phyloP scores from a whole-genome alignment of 2,888 invertebrate species.

The Drosophila fungiperda region DNA sequence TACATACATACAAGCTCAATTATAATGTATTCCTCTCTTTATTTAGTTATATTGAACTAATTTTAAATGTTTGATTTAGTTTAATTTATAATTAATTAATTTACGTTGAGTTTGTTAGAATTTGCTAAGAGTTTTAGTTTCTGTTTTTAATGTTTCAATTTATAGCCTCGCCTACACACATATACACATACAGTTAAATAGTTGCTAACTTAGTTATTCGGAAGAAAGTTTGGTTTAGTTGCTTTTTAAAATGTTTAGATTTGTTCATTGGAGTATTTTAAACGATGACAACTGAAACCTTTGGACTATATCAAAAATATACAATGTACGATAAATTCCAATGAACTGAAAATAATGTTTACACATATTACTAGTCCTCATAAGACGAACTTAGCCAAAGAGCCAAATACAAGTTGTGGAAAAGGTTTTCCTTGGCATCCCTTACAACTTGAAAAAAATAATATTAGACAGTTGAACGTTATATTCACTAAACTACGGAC shows the following conservation, averaged over 20 bases:
- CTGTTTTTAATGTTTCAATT: conserved; percentile 62
- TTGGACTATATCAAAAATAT: conserved; percentile 52
- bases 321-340: conserved; percentile 28
- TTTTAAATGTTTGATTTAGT: conserved; percentile 74
- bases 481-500: conserved; percentile 70
- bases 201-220: conserved; percentile 70
- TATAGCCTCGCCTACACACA: conserved; percentile 72
- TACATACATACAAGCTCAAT: conserved; percentile 77
- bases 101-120: conserved; percentile 76
- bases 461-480: conserved; percentile 40
- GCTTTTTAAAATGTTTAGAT: conserved; percentile 65
- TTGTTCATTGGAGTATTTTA: conserved; percentile 53
- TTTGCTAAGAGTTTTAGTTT: conserved; percentile 67
- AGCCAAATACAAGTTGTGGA: background rate
- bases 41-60: conserved; percentile 60
- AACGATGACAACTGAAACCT: conserved; percentile 67
- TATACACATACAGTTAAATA: conserved; percentile 71
- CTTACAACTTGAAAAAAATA: conserved; percentile 45
- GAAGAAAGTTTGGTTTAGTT: conserved; percentile 66
- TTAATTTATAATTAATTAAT: conserved; percentile 70
- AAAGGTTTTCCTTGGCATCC: background rate
- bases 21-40: conserved; percentile 27
- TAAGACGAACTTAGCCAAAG: conserved; percentile 12
- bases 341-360: conserved; percentile 19
- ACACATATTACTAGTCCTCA: conserved; percentile 7